Evolutionary conservation across 2,888 invertebrate species (phyloP), one percentile per base, ranked within the genome.

Genomic region (Deroplatys truncata): DNA sequence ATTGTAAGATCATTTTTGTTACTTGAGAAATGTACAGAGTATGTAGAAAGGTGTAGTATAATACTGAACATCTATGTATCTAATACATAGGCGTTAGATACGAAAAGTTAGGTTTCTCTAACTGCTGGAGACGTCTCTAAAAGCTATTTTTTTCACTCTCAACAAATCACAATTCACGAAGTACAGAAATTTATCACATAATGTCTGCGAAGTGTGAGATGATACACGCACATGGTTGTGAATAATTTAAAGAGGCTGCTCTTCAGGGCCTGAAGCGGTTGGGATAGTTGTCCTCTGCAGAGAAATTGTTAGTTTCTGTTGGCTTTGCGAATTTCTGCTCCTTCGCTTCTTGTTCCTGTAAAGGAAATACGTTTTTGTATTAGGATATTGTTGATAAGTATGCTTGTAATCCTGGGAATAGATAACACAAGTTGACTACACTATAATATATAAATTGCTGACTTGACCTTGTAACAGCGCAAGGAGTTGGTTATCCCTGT

Each of bases 271-370:
- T 86, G 16, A 89, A 89, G 28, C 89, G 82, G 35, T 82, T 85
- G 82, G 89, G 89, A 10, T 89, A 89, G 43, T 89, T 89, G 16
- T 89, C 89, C n/a, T 31, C 83, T 9, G 28, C 89, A 10, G 89
- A 82, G 20, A 89, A 82, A 29, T 86, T 56, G 56, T 86, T 86
- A 28, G 82, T 25, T 49, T 85, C 89, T 86, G 82, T 83, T 31
- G 89, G 89, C 56, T 89, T 85, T 28, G 31, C 85, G 31, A 89
- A 86, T n/a, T 86, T 86, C 49, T 72, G 82, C 49, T 89, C 89
- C 43, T 83, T 85, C 0, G 89, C 83, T 83, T 89, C 86, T 29
- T 86, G 85, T 49, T 89, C 86, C 89, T 89, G 86, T 84, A 25
- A 28, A 72, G 20, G 25, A 82, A 86, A 84, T 1, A 31, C 31